Base-by-base conservation (phyloP, 2,797 vertebrate species). In the Sibirionetta formosa region DNA sequence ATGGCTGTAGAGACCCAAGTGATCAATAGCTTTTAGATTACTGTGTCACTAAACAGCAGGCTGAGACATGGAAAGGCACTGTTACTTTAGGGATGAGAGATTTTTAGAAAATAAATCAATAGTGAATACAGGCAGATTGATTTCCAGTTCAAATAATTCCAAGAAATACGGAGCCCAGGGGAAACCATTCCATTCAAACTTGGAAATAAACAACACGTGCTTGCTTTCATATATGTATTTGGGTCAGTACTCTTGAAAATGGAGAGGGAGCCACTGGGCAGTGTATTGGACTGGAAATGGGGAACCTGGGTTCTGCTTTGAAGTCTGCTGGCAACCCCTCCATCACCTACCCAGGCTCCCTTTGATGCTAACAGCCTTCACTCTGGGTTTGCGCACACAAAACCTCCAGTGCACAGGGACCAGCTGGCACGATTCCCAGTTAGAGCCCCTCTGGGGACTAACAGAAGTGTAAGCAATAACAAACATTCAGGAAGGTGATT, bases 11-110 rank as follows among this genome's bases (percentile, higher is more conserved):
- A 96, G 66, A 87, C 90, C 77, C 90, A 73, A 91, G 82, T 79
- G 93, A 96, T 97, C 97, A 90, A 97, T 97, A 94, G 85, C 88
- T 89, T 96, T 97, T 97, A 94, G 89, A 97, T 97, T 96, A 94
- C 94, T 93, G 91, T 95, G 93, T 96, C 86, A 61, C 79, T 90
- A 78, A 95, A 93, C 73, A 89, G 91, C 93, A 95, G 90, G 86
- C 92, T 88, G 95, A 92, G 92, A 61, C 86, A 72, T 54, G 84
- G 88, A 96, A 92, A 86, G 79, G 82, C 95, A 4, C 38, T 57
- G 95, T 95, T 78, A 92, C 82, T 96, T 88, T 91, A 94, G 94
- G 92, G 93, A 86, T 96, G 94, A 94, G 87, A 88, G 93, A 91
- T 79, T 96, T 96, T 95, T 73, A 93, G 85, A 84, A 97, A 95